Base-by-base conservation (phyloP, 1,140 invertebrate species). In the Magallana angulata region DNA sequence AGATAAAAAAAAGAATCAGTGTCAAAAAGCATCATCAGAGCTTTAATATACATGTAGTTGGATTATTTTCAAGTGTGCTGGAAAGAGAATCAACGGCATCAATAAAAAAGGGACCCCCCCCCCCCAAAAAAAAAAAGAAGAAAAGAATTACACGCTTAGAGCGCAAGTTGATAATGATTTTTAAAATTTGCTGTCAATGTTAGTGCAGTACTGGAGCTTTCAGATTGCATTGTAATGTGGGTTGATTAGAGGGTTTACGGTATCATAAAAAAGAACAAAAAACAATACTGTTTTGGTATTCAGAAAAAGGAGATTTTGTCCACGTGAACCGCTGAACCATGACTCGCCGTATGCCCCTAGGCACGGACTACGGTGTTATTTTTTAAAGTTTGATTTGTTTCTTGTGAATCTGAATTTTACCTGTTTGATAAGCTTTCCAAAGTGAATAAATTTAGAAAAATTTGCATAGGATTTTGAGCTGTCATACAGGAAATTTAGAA, bases 401-500 rank as follows among this genome's bases (percentile, higher is more conserved):
- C 64, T 30, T 76, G 68, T 76, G 68, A 62, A 12, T 62, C 60
- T 62, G 60, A 24, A 76, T 76, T 48, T 11, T 76, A 76, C 68
- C 68, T 30, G 68, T 76, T 76, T 76, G 68, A 76, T 76, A 30
- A 30, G 68, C 68, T 24, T 24, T 30, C 24, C 24, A 76, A 76
- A 30, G 68, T 76, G 68, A 76, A 76, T 76, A 76, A 76, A 76
- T 76, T 76, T 24, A 48, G 24, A 30, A 4, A 36, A 14, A 76
- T 76, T 76, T 76, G 14, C 68, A 76, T 76, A 76, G 18, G 48
- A 30, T 76, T 76, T 30, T 12, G 68, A 30, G 68, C 68, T 76
- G 68, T 76, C 68, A 76, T 76, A 30, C 24, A 76, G 8, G 68
- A 76, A 76, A 76, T 48, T 76, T 76, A 76, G 68, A 76, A 76